A percentile compares a stretch with the other conserved stretches of the same genome.
Conservation (phyloP, 1,140 invertebrate species). For the Temnothorax longispinosus region DNA sequence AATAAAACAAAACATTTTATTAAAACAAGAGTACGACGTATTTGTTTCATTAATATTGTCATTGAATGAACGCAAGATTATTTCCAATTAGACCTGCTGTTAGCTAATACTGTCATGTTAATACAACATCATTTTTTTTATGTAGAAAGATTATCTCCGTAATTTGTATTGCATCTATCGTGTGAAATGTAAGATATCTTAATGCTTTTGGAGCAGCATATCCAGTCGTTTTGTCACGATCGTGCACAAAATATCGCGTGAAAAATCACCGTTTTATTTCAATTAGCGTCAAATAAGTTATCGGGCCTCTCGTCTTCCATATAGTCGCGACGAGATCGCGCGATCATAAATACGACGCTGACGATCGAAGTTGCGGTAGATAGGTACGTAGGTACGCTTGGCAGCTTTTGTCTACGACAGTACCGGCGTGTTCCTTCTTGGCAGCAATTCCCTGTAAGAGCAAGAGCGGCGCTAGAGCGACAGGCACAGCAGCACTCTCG, state of each 20-base stretch:
- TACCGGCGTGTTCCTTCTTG: slow-evolving; percentile 48
- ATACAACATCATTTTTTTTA: background rate
- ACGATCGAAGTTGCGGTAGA: slow-evolving; percentile 41
- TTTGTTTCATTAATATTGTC: too few species aligned
- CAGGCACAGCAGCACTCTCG: slow-evolving; percentile 64
- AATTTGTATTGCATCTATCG: background rate
- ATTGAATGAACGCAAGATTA: too few species aligned
- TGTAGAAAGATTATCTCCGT: background rate
- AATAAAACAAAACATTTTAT: too few species aligned
- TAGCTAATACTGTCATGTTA: too few species aligned
- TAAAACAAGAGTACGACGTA: too few species aligned
- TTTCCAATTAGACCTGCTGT: too few species aligned
- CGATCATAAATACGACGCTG: background rate
- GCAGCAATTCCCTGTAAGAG: slow-evolving; percentile 54
- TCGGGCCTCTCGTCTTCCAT: background rate
- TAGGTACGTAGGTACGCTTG: slow-evolving; percentile 35
- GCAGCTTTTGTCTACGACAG: slow-evolving; percentile 63
- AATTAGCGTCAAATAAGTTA: background rate
- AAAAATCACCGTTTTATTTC: background rate
- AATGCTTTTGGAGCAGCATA: background rate
- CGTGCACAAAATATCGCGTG: background rate
- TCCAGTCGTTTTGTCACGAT: background rate
- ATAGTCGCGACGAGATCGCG: background rate
- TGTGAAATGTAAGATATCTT: background rate
- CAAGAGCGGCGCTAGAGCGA: slow-evolving; percentile 66